Conservation (phyloP, 2,113 vertebrate genomes). For the Leucopsar rothschildi region DNA sequence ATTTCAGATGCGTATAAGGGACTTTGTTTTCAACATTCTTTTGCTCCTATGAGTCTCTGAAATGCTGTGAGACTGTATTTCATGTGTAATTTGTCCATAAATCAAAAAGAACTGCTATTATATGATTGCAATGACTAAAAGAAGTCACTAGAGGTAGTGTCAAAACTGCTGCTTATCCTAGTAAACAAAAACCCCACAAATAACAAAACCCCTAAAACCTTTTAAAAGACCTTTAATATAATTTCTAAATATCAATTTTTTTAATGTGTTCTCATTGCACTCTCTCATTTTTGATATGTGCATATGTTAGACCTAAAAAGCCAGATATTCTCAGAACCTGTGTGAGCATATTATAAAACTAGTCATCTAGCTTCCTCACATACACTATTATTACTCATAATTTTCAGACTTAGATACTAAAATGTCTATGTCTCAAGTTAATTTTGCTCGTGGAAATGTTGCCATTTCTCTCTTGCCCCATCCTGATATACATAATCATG, state of each 20-base stretch:
- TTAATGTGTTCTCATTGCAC: neutral
- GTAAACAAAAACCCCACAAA: neutral
- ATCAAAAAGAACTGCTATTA: neutral
- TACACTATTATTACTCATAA: neutral
- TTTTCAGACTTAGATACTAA: neutral
- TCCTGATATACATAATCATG: neutral
- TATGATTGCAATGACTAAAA: neutral
- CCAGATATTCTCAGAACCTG: neutral
- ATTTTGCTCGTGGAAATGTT: accelerated
- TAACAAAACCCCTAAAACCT: neutral
- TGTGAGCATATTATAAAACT: neutral
- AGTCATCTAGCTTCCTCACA: neutral
- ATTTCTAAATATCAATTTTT: neutral
- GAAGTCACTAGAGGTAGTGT: neutral
- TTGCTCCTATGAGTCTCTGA: neutral
- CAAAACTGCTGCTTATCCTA: neutral
- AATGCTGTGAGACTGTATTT: neutral
- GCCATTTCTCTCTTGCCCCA: neutral
- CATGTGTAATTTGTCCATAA: neutral
- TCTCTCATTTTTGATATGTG: neutral
- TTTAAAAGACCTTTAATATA: neutral
- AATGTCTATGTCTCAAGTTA: neutral
- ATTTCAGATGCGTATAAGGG: neutral
- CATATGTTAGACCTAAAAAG: neutral
- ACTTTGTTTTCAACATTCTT: neutral